Evolutionary conservation across 2,113 vertebrate genomes (phyloP).

Genomic region (Trematocara variabile): DNA sequence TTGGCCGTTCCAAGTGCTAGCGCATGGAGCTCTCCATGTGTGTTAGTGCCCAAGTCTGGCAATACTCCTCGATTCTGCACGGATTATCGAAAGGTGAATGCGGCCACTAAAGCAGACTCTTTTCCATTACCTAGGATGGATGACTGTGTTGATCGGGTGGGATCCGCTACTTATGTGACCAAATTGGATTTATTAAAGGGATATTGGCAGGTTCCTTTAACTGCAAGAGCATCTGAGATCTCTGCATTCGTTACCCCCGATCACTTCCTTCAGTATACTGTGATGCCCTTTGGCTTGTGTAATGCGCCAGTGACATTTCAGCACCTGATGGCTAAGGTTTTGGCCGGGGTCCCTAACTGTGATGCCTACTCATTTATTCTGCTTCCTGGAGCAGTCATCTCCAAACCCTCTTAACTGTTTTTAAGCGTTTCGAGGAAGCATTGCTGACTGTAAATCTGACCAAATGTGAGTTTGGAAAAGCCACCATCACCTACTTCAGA

Average conservation of each 20-base stretch:
- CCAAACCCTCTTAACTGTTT: accelerated
- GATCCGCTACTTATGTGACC: not conserved
- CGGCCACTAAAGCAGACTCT: not conserved
- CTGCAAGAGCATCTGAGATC: accelerated
- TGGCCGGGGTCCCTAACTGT: accelerated
- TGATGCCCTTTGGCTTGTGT: not conserved
- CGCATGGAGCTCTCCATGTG: accelerated
- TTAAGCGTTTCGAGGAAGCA: not conserved
- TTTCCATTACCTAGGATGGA: not conserved
- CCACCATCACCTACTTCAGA: accelerated
- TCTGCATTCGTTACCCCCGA: not conserved
- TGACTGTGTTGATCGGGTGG: accelerated
- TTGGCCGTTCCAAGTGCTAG: accelerated
- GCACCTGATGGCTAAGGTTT: no score
- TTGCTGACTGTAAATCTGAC: not conserved
- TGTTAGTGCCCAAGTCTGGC: not conserved
- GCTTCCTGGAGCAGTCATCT: accelerated
- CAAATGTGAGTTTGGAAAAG: accelerated
- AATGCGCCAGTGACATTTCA: accelerated
- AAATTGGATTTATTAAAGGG: accelerated
- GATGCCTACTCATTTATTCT: not conserved
- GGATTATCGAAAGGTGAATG: accelerated
- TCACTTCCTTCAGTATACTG: not conserved
- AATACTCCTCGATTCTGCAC: accelerated
- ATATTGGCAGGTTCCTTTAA: not conserved